Evolutionary conservation across 2,113 vertebrate genomes (phyloP).

Genomic region (Athene cunicularia): DNA sequence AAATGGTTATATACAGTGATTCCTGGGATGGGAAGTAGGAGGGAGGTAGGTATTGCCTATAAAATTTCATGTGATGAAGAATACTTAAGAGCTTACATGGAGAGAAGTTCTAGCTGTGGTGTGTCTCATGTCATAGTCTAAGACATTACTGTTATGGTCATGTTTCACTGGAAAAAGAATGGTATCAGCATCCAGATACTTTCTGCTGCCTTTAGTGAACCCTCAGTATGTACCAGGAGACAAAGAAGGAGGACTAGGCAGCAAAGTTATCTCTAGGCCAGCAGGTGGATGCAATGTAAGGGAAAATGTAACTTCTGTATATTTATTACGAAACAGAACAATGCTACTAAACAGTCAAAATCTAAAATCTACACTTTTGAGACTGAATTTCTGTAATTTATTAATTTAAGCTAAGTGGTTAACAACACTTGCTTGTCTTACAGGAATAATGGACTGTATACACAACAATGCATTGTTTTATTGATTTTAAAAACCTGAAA

Average conservation of each 20-base stretch:
- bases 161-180: neutral
- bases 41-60: neutral
- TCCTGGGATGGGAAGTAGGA: neutral
- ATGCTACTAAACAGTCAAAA: neutral
- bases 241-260: neutral
- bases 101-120: neutral
- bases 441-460: slow-evolving; percentile 10
- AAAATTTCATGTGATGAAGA: neutral
- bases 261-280: neutral
- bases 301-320: neutral
- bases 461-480: slow-evolving; percentile 1
- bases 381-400: slow-evolving; percentile 14
- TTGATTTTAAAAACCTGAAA: slow-evolving; percentile 1
- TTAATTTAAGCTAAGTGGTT: slow-evolving; percentile 38
- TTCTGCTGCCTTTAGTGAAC: neutral
- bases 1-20: neutral
- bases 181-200: neutral
- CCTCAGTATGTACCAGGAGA: neutral
- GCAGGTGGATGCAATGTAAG: neutral
- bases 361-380: neutral
- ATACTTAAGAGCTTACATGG: neutral
- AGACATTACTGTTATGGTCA: neutral
- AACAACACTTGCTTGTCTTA: slow-evolving; percentile 56
- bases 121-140: neutral
- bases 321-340: neutral